These are phyloP conservation scores for Ivindomyrus marchei DNA, from an alignment of 2,113 vertebrate species.

Conservation along the genomic window DNA sequence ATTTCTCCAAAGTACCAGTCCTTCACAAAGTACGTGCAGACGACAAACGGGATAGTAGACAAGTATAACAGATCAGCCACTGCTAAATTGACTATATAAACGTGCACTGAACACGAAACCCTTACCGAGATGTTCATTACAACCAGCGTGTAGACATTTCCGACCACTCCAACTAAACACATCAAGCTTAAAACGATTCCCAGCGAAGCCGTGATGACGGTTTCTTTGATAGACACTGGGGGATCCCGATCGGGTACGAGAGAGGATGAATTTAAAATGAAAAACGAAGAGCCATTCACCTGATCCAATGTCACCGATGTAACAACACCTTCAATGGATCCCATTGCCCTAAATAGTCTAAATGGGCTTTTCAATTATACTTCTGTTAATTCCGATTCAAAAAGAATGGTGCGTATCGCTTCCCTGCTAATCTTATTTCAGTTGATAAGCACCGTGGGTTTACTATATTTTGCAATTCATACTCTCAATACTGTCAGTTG, in stretches of 20 bases:
- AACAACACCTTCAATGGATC: background rate
- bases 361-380: background rate
- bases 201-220: constrained; percentile 29
- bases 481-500: background rate
- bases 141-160: constrained; percentile 42
- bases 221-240: constrained; percentile 20
- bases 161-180: constrained; percentile 38
- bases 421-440: background rate
- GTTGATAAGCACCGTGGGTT: background rate
- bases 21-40: constrained; percentile 43
- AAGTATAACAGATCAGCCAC: constrained; percentile 44
- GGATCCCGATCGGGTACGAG: constrained; percentile 8
- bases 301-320: background rate
- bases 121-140: constrained; percentile 39
- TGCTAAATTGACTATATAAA: constrained; percentile 45
- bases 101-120: constrained; percentile 38
- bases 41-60: constrained; percentile 43
- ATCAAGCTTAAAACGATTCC: constrained; percentile 37
- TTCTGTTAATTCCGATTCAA: background rate
- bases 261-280: constrained; percentile 17
- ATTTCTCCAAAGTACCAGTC: constrained; percentile 45
- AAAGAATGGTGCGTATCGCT: background rate
- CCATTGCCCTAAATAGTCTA: background rate
- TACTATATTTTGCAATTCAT: background rate
- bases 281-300: background rate